Conservation (phyloP, 2,113 vertebrate species). For the Sorex fumeus region DNA sequence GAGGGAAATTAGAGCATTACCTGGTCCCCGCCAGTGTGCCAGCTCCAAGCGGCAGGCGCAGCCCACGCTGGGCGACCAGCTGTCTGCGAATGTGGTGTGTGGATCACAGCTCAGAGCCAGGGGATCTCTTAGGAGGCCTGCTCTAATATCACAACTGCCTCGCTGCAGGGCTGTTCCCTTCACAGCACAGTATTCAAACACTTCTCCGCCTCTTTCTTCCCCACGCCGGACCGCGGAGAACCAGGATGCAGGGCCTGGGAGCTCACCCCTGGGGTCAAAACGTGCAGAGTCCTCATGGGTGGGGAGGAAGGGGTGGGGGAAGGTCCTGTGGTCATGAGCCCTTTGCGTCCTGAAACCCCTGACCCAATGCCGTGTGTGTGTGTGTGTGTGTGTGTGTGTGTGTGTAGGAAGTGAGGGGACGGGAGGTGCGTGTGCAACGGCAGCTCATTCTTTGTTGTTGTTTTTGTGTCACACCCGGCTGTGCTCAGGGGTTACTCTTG, state of each 20-base stretch:
- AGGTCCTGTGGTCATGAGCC: too few species aligned
- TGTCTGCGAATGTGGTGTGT: slow-evolving; percentile 94
- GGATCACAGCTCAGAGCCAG: slow-evolving; percentile 93
- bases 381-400: too few species aligned
- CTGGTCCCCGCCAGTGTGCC: slow-evolving; percentile 94
- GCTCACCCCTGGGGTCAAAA: slow-evolving; percentile 54
- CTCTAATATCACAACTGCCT: slow-evolving; percentile 92
- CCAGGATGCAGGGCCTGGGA: slow-evolving; percentile 73
- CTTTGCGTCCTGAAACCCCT: slow-evolving; percentile 73
- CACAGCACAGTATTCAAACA: slow-evolving; percentile 92
- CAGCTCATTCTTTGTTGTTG: too few species aligned
- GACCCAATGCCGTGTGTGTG: slow-evolving; percentile 44
- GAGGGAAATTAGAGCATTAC: slow-evolving; percentile 95
- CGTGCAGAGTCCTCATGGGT: not conserved
- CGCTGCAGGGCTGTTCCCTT: slow-evolving; percentile 92
- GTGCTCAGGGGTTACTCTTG: too few species aligned
- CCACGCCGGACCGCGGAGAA: slow-evolving; percentile 83
- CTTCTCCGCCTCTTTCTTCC: slow-evolving; percentile 86
- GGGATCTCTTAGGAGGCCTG: slow-evolving; percentile 93
- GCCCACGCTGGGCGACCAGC: slow-evolving; percentile 95
- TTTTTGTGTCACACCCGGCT: not conserved
- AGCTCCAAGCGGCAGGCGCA: slow-evolving; percentile 92
- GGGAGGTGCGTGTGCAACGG: too few species aligned
- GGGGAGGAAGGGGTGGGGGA: too few species aligned
- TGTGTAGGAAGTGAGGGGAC: slow-evolving; percentile 63